phyloP scores from a whole-genome alignment of 2,797 vertebrate species.

The Scolopax rusticola region DNA sequence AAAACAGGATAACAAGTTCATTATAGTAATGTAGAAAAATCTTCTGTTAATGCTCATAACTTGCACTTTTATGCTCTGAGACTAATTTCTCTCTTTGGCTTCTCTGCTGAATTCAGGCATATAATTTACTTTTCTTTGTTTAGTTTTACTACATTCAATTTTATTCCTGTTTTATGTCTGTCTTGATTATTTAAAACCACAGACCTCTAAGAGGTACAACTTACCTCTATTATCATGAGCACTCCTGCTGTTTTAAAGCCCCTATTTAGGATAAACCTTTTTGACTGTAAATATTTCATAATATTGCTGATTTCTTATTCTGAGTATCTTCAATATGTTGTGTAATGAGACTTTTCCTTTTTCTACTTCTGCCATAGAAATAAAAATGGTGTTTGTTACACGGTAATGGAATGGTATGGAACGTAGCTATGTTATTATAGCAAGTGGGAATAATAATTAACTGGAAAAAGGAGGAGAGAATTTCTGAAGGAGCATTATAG shows the following conservation, averaged over 20 bases:
- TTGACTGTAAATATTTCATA: not conserved
- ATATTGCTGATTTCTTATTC: not conserved
- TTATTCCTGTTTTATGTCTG: not conserved
- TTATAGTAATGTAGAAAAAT: not conserved
- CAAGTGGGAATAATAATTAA: not conserved
- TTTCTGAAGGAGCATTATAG: not conserved
- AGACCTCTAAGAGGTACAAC: not conserved
- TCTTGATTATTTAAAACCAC: not conserved
- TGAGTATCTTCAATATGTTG: not conserved
- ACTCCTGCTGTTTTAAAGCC: not conserved
- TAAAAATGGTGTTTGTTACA: not conserved
- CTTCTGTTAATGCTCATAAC: not conserved
- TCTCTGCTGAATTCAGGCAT: not conserved
- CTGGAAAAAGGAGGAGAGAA: not conserved
- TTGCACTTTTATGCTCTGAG: not conserved
- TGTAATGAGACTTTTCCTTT: not conserved
- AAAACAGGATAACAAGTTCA: not conserved
- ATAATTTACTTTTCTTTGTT: not conserved
- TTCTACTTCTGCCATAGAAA: not conserved
- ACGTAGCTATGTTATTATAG: not conserved
- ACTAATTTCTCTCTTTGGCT: not conserved
- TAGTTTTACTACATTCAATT: not conserved
- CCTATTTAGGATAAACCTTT: not conserved
- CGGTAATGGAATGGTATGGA: not conserved
- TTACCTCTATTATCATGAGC: not conserved